Evolutionary conservation across 92 coral and sea anemone species (phyloP), one percentile per base, ranked within the genome.

Genomic region (Heliopora coerulea): DNA sequence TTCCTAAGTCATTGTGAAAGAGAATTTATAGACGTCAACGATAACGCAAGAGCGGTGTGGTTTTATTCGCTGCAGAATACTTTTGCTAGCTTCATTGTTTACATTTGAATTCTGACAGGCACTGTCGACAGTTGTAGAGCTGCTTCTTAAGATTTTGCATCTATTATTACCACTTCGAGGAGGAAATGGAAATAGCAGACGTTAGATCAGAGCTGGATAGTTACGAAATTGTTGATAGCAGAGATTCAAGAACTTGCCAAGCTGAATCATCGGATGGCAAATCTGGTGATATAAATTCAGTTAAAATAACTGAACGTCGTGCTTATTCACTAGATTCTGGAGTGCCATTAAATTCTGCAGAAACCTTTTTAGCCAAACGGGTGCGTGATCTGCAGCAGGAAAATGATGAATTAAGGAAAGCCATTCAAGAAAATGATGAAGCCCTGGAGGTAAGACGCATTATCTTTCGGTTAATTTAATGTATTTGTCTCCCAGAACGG

Each of bases 321-420:
- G 3, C 28, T 19, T 26, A 62, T 50, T 70, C 77, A 8, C 1
- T 54, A 21, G 77, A 70, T 52, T 52, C 77, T 34, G 77, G 77
- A 33, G 57, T 70, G 24, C 77, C 62, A 7, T 54, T 70, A 12
- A 70, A 20, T 35, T 28, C n/a, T 9, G 32, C 44, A 37, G 77
- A 70, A 54, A 70, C 23, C 19, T 35, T 42, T 6, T 34, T 70
- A 23, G 77, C 77, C 23, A 33, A 70, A 1, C 77, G 62, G 40
- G 63, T 70, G 10, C 77, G 77, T 19, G 44, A 54, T 50, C 33
- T 70, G 50, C 20, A 70, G 57, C 77, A 54, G 34, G 77, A 70
- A 37, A 70, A 70, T 35, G 57, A 70, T 33, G 77, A 70, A 31
- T 10, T 70, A 33, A 31, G 50, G 35, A n/a, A 8, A 10, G 63